Conservation (phyloP, 1,140 invertebrate species). For the Coboldia fuscipes region DNA sequence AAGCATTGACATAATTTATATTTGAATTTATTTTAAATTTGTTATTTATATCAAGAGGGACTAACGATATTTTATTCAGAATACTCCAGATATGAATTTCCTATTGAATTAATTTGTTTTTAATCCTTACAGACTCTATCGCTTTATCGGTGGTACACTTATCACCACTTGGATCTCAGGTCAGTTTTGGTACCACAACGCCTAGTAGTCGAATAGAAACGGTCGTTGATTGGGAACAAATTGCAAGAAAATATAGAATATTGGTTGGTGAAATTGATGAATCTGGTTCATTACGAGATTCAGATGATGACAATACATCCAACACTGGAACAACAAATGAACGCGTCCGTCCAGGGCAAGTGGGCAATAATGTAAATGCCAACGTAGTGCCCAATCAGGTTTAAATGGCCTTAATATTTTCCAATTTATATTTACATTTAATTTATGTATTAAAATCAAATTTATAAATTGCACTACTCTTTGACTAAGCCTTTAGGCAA, state of each 20-base stretch:
- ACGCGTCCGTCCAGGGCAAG: slow-evolving; percentile 5
- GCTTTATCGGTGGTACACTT: slow-evolving; percentile 52
- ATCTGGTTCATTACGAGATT: slow-evolving; percentile 17
- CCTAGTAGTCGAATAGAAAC: slow-evolving; percentile 56
- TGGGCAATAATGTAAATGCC: slow-evolving; percentile 2
- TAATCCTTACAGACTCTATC: slow-evolving; percentile 36
- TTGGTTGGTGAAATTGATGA: slow-evolving; percentile 23
- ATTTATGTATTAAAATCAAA: too few relatives aligned
- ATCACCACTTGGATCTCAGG: slow-evolving; percentile 58
- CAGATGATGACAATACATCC: slow-evolving; percentile 15
- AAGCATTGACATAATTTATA: too few relatives aligned
- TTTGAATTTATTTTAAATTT: too few relatives aligned
- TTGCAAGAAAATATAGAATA: slow-evolving; percentile 71
- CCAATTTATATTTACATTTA: not conserved
- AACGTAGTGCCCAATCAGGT: not conserved
- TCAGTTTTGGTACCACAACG: slow-evolving; percentile 46
- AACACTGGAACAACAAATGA: slow-evolving; percentile 3
- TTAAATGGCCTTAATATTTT: too few relatives aligned
- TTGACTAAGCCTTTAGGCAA: too few relatives aligned
- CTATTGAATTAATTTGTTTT: slow-evolving; percentile 7
- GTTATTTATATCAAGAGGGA: too few relatives aligned
- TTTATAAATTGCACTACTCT: too few relatives aligned
- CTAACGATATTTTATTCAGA: too few relatives aligned
- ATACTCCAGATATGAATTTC: too few relatives aligned
- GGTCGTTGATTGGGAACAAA: slow-evolving; percentile 76